Percentiles rank a stretch among this genome's conserved stretches.
phyloP scores from a whole-genome alignment of 1,140 invertebrate species.

The Pogonognathellus flavescens region DNA sequence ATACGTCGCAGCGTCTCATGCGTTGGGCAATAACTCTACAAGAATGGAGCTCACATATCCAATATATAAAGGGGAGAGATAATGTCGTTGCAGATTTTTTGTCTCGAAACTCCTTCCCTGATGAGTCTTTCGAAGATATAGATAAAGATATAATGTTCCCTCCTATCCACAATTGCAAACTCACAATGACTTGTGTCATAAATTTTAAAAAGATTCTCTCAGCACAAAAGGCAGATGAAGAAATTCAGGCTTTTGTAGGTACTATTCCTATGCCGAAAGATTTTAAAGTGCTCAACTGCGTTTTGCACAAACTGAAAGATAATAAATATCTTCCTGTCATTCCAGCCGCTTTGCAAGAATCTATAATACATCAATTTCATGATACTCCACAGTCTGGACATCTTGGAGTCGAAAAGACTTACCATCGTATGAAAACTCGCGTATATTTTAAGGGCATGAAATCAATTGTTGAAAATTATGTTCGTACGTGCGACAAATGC shows the following conservation, averaged over 20 bases:
- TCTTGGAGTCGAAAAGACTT: neutral
- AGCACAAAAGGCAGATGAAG: too few species aligned
- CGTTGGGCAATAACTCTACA: slow-evolving; percentile 45
- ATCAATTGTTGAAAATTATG: neutral
- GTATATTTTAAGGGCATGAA: neutral
- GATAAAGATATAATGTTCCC: slow-evolving; percentile 1
- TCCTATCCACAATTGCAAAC: neutral
- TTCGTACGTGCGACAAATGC: too few species aligned
- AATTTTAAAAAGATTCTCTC: neutral
- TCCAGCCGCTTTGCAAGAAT: neutral
- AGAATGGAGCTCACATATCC: slow-evolving; percentile 37
- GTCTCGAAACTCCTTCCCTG: neutral
- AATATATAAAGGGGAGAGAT: slow-evolving; percentile 26
- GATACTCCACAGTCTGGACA: neutral
- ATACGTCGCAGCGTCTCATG: slow-evolving; percentile 29
- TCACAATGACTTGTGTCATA: neutral
- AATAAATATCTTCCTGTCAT: neutral
- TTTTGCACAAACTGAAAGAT: neutral
- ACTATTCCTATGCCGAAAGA: neutral
- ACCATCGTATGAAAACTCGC: neutral
- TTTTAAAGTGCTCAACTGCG: neutral
- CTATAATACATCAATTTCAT: neutral
- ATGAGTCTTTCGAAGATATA: neutral
- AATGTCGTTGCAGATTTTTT: slow-evolving; percentile 53
- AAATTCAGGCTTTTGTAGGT: too few species aligned